Base-by-base conservation (phyloP, 1,140 invertebrate genomes). In the Ooceraea biroi region DNA sequence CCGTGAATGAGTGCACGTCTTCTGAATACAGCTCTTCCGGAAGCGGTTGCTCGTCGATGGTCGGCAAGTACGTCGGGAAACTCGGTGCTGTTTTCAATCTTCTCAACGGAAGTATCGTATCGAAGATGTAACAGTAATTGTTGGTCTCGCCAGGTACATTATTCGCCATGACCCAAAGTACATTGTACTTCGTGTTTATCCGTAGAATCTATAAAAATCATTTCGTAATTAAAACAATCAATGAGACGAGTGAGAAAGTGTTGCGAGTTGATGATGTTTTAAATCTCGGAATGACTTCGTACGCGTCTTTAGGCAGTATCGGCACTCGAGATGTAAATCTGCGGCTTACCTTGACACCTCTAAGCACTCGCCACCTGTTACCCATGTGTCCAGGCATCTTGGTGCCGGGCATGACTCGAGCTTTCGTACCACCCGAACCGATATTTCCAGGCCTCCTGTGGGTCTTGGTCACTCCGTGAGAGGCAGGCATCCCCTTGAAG, bases 331-430 rank as follows among this genome's bases (percentile, higher is more conserved):
- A 27, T 57, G n/a, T 44, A 46, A 27, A 48, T 73, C 27, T 58
- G 36, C 12, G 46, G 61, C 25, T 91, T 92, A 96, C 96, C 94
- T 96, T 96, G 7, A 98, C 92, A 25, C 98, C 98, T 90, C 95
- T 95, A 14, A 96, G 89, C 48, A 95, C 95, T 86, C 97, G 95
- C 95, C 96, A 97, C 84, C 94, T 94, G 91, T 97, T 97, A 41
- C 99, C 99, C 99, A 99, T 99, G 90, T 99, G 98, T 48, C 99
- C 99, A 57, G 98, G 98, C 97, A 99, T 96, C 95, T 99, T 99
- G 41, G 97, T 99, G 72, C 99, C 99, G 65, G 98, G 98, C 97
- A 98, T 98, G 25, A 99, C 97, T 85, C 98, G 94, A 5, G 95
- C 97, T 93, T 98, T 98, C 88, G 96, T 95, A 72, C 97, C 96